Evolutionary conservation across 2,888 invertebrate genomes (phyloP), one percentile per base, ranked within the genome.

Genomic region (Cryptophagus acutangulus): DNA sequence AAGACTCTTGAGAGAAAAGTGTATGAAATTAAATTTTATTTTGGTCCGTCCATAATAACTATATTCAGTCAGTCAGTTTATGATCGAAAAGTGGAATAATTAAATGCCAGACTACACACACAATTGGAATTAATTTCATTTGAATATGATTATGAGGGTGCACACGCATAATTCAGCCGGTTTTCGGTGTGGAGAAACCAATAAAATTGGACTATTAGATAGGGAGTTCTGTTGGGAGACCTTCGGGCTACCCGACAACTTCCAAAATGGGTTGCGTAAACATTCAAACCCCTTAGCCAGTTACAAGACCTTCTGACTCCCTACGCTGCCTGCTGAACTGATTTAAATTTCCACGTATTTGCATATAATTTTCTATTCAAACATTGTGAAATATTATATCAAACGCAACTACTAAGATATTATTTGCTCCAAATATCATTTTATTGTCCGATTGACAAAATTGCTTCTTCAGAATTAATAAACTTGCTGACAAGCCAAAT

Each of bases 71-170:
- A n/a, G n/a, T n/a, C n/a, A n/a, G n/a, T n/a, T n/a, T n/a, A n/a
- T n/a, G n/a, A n/a, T n/a, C n/a, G n/a, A n/a, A n/a, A n/a, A n/a
- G n/a, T 26, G 12, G n/a, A 31, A 5, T 36, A 41, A 39, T 41
- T 34, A 17, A 18, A 34, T 10, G n/a, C 12, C 31, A 31, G 14
- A n/a, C n/a, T n/a, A n/a, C n/a, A n/a, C 15, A 16, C 39, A 40
- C 42, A 47, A 47, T 47, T 40, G 28, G 38, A 47, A 45, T 47
- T 47, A 47, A 47, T 47, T 45, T 41, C 40, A 47, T 47, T 47
- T 45, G 47, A 47, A 47, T 47, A 45, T 45, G 44, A 47, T 47
- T 47, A 45, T 36, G n/a, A 30, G 36, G 39, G 40, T 42, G 41
- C 42, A 42, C 40, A 46, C n/a, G n/a, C n/a, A 40, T 43, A 29